Conservation (phyloP, 30 jellyfish, hydroid and myxozoan genomes). For the Hydractinia echinata region DNA sequence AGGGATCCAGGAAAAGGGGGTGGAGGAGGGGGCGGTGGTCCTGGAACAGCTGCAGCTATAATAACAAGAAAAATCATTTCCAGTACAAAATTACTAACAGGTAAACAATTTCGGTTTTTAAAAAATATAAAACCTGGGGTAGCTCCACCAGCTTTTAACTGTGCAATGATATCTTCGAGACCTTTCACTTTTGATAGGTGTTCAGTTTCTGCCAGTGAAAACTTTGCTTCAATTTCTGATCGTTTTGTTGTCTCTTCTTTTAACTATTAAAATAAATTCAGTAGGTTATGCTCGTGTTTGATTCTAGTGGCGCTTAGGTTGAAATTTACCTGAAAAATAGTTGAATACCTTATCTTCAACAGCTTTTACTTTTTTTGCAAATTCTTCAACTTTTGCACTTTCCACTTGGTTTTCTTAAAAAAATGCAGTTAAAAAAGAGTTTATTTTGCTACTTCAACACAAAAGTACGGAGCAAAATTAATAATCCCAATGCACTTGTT, state of each 20-base stretch:
- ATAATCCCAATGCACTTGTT: background rate
- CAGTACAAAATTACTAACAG: background rate
- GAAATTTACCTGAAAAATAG: background rate
- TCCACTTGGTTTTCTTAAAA: conserved; percentile 78
- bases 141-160: conserved; percentile 53
- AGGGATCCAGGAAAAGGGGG: conserved; percentile 68
- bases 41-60: conserved; percentile 34
- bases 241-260: conserved; percentile 96
- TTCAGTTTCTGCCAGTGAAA: conserved; percentile 58
- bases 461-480: background rate
- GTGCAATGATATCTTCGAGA: conserved; percentile 53
- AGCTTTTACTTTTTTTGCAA: conserved; percentile 49
- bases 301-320: background rate
- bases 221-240: conserved; percentile 85
- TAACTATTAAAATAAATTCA: conserved; percentile 33
- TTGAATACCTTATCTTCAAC: conserved; percentile 66
- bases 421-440: background rate
- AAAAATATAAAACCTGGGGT: conserved; percentile 22
- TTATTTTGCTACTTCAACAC: background rate
- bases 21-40: conserved; percentile 95
- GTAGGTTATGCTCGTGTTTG: background rate
- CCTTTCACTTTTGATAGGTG: conserved; percentile 39
- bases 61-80: background rate
- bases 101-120: background rate
- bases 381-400: conserved; percentile 67